Base-by-base conservation (phyloP, 1,140 invertebrate genomes). In the Diorhabda carinulata region DNA sequence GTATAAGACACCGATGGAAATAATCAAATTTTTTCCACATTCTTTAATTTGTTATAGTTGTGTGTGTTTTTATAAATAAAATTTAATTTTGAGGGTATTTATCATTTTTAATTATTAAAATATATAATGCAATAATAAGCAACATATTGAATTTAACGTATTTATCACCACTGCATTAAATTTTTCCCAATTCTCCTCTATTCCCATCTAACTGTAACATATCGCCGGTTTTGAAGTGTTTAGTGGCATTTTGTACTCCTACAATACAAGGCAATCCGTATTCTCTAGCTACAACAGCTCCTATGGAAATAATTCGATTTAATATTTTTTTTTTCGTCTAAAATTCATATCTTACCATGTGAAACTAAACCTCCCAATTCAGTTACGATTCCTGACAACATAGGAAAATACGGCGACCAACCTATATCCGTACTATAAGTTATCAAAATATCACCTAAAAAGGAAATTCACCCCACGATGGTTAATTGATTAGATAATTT, bases 341-440 rank as follows among this genome's bases (percentile, higher is more conserved):
- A 61, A 47, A 4, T 57, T 56, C 43, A 3, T 60, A 42, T 76
- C 79, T 73, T 78, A 91, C 90, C 93, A 76, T 96, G 93, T 57
- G 92, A 94, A 70, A 95, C 88, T 2, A 95, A 84, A 57, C 94
- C 93, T 25, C 93, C 93, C 4, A 94, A 82, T 81, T 96, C 93
- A 0, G 93, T 95, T 3, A 94, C 89, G 8, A 96, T 86, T 10
- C 92, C 94, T 2, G 85, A 81, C 4, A 95, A 79, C 5, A 95
- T 83, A 0, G 93, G 92, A 77, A 95, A 96, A 78, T 93, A 95
- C 2, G 93, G 92, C 10, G 90, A 90, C 93, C 93, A 96, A 9
- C 90, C 92, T 67, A 95, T 91, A 77, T 96, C 93, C 0, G 92
- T 95, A 25, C 86, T 86, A 66, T 86, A 83, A 0, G 92, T 93